phyloP scores from a whole-genome alignment of 2,888 invertebrate species.

The Exocentrus adspersus region DNA sequence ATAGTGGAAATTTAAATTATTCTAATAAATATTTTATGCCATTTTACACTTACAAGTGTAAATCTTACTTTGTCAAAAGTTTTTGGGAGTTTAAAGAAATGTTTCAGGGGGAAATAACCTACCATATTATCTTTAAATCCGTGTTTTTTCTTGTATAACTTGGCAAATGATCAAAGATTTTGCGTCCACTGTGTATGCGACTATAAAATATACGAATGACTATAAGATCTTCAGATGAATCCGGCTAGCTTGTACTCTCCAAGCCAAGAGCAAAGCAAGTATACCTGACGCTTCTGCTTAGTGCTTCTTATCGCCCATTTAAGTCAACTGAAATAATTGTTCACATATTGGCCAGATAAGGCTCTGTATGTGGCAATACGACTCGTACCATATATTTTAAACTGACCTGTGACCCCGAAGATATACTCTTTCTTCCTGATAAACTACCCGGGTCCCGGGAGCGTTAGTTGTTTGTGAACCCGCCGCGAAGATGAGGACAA shows the following conservation, averaged over 20 bases:
- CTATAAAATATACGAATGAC: too few species aligned
- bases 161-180: too few species aligned
- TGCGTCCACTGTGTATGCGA: background rate
- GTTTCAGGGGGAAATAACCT: too few species aligned
- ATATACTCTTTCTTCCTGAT: constrained; percentile 37
- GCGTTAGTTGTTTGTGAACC: constrained; percentile 18
- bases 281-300: too few species aligned
- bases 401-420: constrained; percentile 42
- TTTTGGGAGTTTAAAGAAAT: too few species aligned
- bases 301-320: constrained; percentile 1
- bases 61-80: too few species aligned
- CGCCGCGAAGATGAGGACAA: constrained; percentile 33
- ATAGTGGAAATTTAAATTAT: background rate
- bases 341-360: constrained; percentile 12
- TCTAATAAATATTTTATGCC: background rate
- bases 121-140: too few species aligned
- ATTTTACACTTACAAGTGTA: background rate
- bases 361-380: constrained; percentile 19
- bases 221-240: too few species aligned
- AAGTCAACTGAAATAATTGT: constrained; percentile 23
- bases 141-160: too few species aligned
- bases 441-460: constrained; percentile 24
- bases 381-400: constrained; percentile 9
- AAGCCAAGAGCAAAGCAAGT: too few species aligned
- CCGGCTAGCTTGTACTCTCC: too few species aligned